Evolutionary conservation across 2,113 vertebrate species (phyloP).

Genomic region (Alouatta palliata): DNA sequence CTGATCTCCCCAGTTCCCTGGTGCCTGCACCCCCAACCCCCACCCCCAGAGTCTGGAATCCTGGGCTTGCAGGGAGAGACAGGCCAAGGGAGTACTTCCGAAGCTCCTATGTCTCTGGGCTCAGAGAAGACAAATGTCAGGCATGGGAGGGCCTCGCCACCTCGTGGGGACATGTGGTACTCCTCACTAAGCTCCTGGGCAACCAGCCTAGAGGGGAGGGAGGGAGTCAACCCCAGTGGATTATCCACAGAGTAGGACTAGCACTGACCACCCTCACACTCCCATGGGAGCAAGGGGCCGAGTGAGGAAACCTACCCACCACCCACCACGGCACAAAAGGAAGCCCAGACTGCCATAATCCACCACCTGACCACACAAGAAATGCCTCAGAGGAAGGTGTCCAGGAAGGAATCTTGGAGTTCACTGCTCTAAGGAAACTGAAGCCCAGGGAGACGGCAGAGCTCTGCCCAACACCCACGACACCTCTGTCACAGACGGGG

Average conservation of each 20-base stretch:
- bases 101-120: not conserved
- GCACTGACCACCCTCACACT: not conserved
- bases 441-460: not conserved
- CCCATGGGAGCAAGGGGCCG: not conserved
- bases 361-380: too few species aligned
- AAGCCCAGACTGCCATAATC: not conserved
- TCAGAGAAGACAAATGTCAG: not conserved
- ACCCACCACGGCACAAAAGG: not conserved
- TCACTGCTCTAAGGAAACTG: not conserved
- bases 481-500: not conserved
- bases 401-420: not conserved
- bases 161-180: slow-evolving; percentile 47
- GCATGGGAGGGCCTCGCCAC: slow-evolving; percentile 21
- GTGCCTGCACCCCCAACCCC: not conserved
- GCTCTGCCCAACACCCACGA: not conserved
- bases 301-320: not conserved
- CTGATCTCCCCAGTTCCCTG: not conserved
- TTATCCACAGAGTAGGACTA: rapidly evolving
- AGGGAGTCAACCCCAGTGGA: not conserved
- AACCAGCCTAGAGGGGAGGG: rapidly evolving
- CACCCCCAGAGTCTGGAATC: not conserved
- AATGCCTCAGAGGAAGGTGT: not conserved
- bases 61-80: not conserved
- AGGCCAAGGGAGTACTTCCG: not conserved
- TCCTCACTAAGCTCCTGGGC: not conserved